A percentile compares a stretch with the other conserved stretches of the same genome.
Evolutionary conservation across 1,140 invertebrate species (phyloP).

Genomic region (Drosophila tropicalis): DNA sequence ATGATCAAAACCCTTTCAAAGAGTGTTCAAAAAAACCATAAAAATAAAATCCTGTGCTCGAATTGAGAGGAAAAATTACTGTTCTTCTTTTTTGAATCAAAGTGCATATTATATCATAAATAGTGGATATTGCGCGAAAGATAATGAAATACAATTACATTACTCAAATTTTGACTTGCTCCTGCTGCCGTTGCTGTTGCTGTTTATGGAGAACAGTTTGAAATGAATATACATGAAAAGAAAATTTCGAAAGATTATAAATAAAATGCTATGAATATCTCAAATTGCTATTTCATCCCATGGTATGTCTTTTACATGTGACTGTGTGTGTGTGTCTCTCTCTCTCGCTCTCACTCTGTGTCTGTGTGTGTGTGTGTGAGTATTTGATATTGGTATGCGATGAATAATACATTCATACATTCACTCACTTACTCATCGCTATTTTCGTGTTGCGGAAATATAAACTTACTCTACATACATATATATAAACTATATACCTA

Average conservation of each 20-base stretch:
- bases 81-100: background rate
- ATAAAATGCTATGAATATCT: slow-evolving; percentile 23
- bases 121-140: background rate
- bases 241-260: slow-evolving; percentile 8
- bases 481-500: slow-evolving; percentile 23
- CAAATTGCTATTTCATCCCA: slow-evolving; percentile 27
- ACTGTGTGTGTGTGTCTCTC: slow-evolving; percentile 34
- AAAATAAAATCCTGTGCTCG: slow-evolving; percentile 28
- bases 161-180: slow-evolving; percentile 12
- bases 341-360: slow-evolving; percentile 20
- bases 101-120: slow-evolving; percentile 9
- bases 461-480: slow-evolving; percentile 40
- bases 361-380: slow-evolving; percentile 42
- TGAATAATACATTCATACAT: slow-evolving; percentile 59
- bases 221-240: slow-evolving; percentile 19
- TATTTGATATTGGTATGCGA: slow-evolving; percentile 31
- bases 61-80: slow-evolving; percentile 22
- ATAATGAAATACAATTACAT: background rate
- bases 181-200: slow-evolving; percentile 25
- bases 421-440: slow-evolving; percentile 75
- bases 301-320: slow-evolving; percentile 28
- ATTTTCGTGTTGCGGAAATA: slow-evolving; percentile 72
- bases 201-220: slow-evolving; percentile 70
- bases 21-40: slow-evolving; percentile 15
- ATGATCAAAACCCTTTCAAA: slow-evolving; percentile 28